Conservation (phyloP, 2,888 invertebrate genomes). For the Trilocha varians region DNA sequence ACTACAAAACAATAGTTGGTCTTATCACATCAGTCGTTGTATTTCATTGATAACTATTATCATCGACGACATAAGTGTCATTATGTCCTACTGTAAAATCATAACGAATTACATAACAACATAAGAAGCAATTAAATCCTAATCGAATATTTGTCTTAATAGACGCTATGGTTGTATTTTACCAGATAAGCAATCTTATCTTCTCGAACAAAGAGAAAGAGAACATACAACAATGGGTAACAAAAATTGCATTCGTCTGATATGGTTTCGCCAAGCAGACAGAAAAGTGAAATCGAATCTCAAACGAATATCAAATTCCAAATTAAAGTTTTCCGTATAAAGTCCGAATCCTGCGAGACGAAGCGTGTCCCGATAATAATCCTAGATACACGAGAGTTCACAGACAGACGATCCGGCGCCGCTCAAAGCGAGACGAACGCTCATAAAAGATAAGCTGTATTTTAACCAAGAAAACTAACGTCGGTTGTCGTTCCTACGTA, state of each 20-base stretch:
- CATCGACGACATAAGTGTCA: neutral
- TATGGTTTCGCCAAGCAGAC: too few relatives aligned
- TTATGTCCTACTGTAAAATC: neutral
- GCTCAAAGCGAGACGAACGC: constrained; percentile 31
- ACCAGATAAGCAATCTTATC: too few relatives aligned
- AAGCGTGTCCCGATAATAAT: constrained; percentile 19
- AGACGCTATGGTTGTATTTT: too few relatives aligned
- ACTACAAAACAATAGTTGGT: neutral
- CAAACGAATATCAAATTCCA: too few relatives aligned
- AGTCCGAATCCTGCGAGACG: constrained; percentile 8
- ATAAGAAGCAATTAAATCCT: neutral
- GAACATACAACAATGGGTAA: too few relatives aligned
- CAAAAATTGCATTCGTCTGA: too few relatives aligned
- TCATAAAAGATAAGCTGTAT: constrained; percentile 46
- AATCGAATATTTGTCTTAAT: too few relatives aligned
- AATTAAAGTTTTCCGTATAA: too few relatives aligned
- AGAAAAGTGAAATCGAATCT: too few relatives aligned
- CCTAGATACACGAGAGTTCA: constrained; percentile 1
- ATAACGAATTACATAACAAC: neutral
- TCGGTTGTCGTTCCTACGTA: constrained; percentile 23
- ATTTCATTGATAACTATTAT: neutral
- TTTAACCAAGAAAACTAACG: constrained; percentile 20
- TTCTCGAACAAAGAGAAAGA: too few relatives aligned
- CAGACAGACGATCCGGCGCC: constrained; percentile 48
- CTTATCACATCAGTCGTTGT: neutral